Conservation (phyloP, 2,888 invertebrate species). For the Xestoiulus laeticollis region DNA sequence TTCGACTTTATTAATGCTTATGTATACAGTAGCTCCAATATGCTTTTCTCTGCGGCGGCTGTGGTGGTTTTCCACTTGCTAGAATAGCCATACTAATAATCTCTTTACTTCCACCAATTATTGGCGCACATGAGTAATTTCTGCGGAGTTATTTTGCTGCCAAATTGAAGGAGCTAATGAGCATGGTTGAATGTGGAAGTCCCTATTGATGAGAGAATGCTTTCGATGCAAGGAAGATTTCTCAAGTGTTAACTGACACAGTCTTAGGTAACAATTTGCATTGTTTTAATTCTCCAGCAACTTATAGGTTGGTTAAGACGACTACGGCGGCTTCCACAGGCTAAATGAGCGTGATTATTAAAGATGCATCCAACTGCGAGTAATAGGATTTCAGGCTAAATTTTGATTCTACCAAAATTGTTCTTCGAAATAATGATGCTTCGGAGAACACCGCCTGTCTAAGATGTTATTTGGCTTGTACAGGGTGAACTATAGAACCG, state of each 20-base stretch:
- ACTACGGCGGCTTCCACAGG: background rate
- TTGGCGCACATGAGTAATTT: slow-evolving; percentile 11
- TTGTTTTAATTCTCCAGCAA: background rate
- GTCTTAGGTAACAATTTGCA: slow-evolving; percentile 14
- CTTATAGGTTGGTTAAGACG: slow-evolving; percentile 8
- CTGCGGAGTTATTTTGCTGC: slow-evolving; percentile 15
- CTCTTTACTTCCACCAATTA: slow-evolving; percentile 34
- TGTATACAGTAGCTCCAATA: background rate
- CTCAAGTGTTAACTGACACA: background rate
- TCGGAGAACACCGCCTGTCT: no score
- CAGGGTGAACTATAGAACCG: no score
- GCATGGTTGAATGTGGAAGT: background rate
- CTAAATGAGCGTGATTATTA: background rate
- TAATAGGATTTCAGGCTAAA: slow-evolving; percentile 12
- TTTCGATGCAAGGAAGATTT: background rate
- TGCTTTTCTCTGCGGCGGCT: background rate
- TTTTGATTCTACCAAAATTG: slow-evolving; percentile 17
- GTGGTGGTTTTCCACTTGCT: background rate
- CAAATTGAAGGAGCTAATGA: slow-evolving; percentile 10
- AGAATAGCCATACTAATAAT: background rate
- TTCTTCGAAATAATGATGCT: background rate
- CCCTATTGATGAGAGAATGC: background rate
- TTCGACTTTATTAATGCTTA: background rate
- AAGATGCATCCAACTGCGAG: slow-evolving; percentile 16
- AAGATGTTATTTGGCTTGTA: no score